These are phyloP conservation scores for Cliona cf. orientalis DNA, from an alignment of 37 sponge, comb jelly and placozoan species.

Conservation along the genomic window DNA sequence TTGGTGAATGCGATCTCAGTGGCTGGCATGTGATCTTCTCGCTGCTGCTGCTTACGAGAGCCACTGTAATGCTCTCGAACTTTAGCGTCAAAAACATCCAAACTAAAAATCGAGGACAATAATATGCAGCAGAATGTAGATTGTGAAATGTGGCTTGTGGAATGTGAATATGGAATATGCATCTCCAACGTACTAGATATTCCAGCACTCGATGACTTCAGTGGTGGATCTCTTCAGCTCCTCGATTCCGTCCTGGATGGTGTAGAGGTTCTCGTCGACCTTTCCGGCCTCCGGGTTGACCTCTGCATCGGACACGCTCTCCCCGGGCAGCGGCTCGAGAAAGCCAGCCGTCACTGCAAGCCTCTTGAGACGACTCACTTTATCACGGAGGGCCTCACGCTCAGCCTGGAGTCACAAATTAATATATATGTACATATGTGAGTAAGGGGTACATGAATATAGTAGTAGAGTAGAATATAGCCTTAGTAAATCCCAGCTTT, in stretches of 20 bases:
- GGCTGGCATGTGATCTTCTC: too few species aligned
- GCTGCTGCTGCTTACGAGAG: too few species aligned
- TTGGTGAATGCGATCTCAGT: too few species aligned
- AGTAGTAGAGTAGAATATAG: too few species aligned
- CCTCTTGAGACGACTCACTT: conserved; percentile 35
- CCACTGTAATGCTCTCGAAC: too few species aligned
- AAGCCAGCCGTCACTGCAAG: conserved; percentile 21
- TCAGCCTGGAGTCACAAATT: conserved; percentile 50
- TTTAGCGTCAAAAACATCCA: too few species aligned
- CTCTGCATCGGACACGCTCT: not conserved
- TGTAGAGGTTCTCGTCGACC: conserved; percentile 1
- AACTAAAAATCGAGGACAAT: not conserved
- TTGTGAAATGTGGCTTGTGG: not conserved
- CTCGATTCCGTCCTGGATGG: conserved; percentile 39
- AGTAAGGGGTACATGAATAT: not conserved
- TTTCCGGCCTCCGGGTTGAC: not conserved
- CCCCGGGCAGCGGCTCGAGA: not conserved
- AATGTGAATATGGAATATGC: not conserved
- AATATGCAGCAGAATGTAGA: not conserved
- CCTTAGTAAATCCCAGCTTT: too few species aligned
- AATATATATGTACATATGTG: too few species aligned
- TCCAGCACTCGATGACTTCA: conserved; percentile 60
- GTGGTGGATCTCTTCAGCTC: conserved; percentile 48
- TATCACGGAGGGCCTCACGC: conserved; percentile 31
- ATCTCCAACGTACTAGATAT: conserved; percentile 47